Conservation (phyloP, 2,113 vertebrate species). For the Dendrocopos noguchii region DNA sequence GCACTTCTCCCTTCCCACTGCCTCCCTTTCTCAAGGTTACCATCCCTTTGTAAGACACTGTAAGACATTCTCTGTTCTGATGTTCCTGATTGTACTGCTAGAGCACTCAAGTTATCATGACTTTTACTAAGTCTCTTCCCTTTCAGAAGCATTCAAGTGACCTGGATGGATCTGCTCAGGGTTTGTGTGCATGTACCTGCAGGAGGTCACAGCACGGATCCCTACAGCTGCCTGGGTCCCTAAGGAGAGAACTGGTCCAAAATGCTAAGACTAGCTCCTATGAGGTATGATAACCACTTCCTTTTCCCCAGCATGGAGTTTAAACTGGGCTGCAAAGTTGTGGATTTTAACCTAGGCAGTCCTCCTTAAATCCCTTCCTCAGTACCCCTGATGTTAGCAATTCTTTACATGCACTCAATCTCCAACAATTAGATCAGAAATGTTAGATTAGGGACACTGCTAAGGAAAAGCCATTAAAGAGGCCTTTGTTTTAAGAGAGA, state of each 20-base stretch:
- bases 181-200: fast-evolving
- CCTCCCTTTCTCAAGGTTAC: neutral
- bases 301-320: neutral
- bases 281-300: neutral
- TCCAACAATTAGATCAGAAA: conserved; percentile 46
- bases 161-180: neutral
- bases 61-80: neutral
- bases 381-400: conserved; percentile 6
- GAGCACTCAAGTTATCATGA: neutral
- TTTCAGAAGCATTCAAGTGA: neutral
- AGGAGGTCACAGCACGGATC: neutral
- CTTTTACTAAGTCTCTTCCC: neutral
- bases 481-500: conserved; percentile 50
- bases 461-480: conserved; percentile 40
- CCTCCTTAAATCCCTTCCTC: conserved; percentile 51
- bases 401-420: conserved; percentile 52
- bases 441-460: conserved; percentile 41
- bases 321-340: neutral
- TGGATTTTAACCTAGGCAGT: neutral
- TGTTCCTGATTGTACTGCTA: neutral
- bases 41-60: neutral
- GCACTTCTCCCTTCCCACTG: neutral
- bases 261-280: neutral
- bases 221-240: neutral
- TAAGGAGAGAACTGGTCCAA: neutral